Evolutionary conservation across 2,797 vertebrate species (phyloP).

Genomic region (Buphagus erythrorhynchus): DNA sequence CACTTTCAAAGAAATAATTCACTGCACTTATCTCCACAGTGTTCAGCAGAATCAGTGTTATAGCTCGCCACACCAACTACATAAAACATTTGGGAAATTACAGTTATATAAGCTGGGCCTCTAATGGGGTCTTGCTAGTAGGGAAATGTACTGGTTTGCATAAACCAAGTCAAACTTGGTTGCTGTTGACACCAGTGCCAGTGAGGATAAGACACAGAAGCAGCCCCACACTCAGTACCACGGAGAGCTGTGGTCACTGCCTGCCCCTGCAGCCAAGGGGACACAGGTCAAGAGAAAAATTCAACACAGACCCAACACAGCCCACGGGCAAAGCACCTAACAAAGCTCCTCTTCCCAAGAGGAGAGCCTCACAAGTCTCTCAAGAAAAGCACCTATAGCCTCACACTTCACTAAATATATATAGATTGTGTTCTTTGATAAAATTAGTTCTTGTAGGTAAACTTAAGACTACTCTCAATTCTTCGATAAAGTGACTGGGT

Average conservation of each 20-base stretch:
- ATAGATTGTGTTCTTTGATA: fast-evolving
- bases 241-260: fast-evolving
- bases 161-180: not conserved
- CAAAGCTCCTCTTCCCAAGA: not conserved
- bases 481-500: fast-evolving
- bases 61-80: fast-evolving
- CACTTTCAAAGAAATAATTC: not conserved
- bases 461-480: not conserved
- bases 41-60: not conserved
- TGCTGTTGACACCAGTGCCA: not conserved
- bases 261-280: fast-evolving
- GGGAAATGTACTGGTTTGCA: not conserved
- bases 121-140: not conserved
- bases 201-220: fast-evolving
- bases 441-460: not conserved
- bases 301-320: too few relatives aligned
- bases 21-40: not conserved
- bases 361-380: not conserved
- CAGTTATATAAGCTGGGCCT: not conserved
- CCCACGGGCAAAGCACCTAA: fast-evolving
- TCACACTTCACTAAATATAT: not conserved
- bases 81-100: not conserved
- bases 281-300: fast-evolving
- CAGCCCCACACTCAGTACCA: not conserved
- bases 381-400: not conserved